A percentile compares a stretch with the other conserved stretches of the same genome.
phyloP scores from a whole-genome alignment of 1,140 invertebrate species.

The Drosophila carrolli region DNA sequence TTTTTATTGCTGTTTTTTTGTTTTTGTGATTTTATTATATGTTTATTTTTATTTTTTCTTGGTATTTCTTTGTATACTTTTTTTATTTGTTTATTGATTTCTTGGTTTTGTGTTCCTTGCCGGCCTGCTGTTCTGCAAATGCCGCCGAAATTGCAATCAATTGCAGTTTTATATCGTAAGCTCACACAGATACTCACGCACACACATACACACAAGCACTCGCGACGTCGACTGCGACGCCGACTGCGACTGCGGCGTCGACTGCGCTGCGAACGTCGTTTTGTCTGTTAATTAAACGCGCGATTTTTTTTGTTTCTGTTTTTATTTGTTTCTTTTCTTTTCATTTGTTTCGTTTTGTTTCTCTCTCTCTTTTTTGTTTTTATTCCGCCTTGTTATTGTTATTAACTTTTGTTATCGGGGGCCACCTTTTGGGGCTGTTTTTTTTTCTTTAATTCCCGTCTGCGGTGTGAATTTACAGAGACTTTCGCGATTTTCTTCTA shows the following conservation, averaged over 20 bases:
- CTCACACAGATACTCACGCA: slow-evolving; percentile 14
- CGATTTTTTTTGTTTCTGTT: slow-evolving; percentile 47
- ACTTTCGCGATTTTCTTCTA: slow-evolving; percentile 44
- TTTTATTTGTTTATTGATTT: slow-evolving; percentile 68
- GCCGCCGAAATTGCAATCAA: slow-evolving; percentile 79
- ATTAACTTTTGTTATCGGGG: slow-evolving; percentile 76
- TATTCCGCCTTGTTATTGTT: slow-evolving; percentile 64
- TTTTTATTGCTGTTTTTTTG: slow-evolving; percentile 44
- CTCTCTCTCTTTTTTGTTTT: slow-evolving; percentile 22
- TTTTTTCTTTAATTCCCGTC: slow-evolving; percentile 28
- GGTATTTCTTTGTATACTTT: slow-evolving; percentile 28
- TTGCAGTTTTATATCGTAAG: slow-evolving; percentile 71
- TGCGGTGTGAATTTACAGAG: slow-evolving; percentile 20
- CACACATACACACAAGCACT: slow-evolving; percentile 19
- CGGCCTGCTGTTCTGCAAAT: slow-evolving; percentile 67
- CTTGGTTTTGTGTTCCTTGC: slow-evolving; percentile 63
- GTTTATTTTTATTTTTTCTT: slow-evolving; percentile 37
- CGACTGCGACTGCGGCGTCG: slow-evolving; percentile 33
- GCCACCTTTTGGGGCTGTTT: slow-evolving; percentile 44
- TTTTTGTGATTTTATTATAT: slow-evolving; percentile 10
- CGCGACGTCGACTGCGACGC: slow-evolving; percentile 53
- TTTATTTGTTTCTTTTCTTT: slow-evolving; percentile 32
- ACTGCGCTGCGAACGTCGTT: slow-evolving; percentile 43
- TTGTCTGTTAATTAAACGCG: slow-evolving; percentile 75
- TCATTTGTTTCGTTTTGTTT: slow-evolving; percentile 15